Evolutionary conservation across 2,888 invertebrate genomes (phyloP), one percentile per base, ranked within the genome.

Genomic region (Drosophila cognata): DNA sequence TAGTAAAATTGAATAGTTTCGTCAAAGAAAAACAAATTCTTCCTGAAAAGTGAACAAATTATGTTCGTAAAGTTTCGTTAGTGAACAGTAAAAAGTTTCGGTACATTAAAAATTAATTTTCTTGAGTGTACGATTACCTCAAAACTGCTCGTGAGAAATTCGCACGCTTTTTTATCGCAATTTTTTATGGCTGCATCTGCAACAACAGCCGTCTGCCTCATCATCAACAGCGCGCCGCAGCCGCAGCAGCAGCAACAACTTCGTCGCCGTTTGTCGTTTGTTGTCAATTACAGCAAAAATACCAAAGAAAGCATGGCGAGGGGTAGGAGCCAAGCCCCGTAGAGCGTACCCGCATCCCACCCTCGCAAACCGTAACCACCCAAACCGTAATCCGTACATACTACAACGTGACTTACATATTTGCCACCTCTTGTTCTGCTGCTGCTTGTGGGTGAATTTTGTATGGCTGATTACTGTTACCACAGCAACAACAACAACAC

Each of bases 131-230:
- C 7, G 33, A 18, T 60, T 68, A 58, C 58, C 68, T 63, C 63
- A 65, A 85, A 84, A 85, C 51, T 76, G 89, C 82, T 89, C 88
- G 88, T 88, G 88, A 88, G 89, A 88, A 88, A 81, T 88, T 88
- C 88, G 88, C 89, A 88, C 88, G 89, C 84, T 88, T 79, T 84
- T 89, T 87, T 89, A 88, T 88, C 85, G 88, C 88, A 87, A 89
- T 87, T 87, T 88, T 89, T 87, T 89, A 89, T 88, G 89, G 85
- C 87, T 88, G 87, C 87, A 87, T 87, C 89, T 84, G 82, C 84
- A 84, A 64, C 74, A 75, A 36, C 55, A 70, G 52, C 61, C 28
- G 56, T 8, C 41, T 41, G 56, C 50, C 46, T 59, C 58, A 70
- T 75, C 77, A 75, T 68, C 75, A 79, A 43, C 62, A 57, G 29